Conservation (phyloP, 2,797 vertebrate species). For the Anolis apletophallus region DNA sequence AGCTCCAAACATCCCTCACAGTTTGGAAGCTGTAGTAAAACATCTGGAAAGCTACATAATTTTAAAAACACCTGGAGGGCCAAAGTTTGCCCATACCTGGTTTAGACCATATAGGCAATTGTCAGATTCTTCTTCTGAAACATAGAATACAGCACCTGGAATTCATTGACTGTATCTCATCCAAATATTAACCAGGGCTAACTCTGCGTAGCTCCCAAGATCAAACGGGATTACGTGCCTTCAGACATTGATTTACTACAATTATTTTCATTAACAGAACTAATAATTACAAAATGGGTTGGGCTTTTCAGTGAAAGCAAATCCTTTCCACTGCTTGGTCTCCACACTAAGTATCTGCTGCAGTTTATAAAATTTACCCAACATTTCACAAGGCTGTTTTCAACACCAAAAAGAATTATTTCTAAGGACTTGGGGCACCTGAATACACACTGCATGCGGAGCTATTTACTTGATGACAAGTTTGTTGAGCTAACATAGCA, state of each 20-base stretch:
- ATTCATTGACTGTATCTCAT: too few species aligned
- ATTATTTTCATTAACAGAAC: not conserved
- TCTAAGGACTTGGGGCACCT: not conserved
- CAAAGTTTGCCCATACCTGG: too few species aligned
- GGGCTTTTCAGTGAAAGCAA: not conserved
- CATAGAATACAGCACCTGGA: too few species aligned
- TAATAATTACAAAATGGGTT: not conserved
- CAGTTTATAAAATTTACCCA: not conserved
- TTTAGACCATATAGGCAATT: too few species aligned
- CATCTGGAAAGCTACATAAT: too few species aligned
- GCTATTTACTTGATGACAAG: not conserved
- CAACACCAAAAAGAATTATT: not conserved
- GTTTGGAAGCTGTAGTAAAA: too few species aligned
- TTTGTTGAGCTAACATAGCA: conserved; percentile 19
- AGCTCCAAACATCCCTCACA: too few species aligned
- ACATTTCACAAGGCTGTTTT: conserved; percentile 8
- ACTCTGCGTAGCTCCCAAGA: too few species aligned
- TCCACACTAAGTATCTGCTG: not conserved
- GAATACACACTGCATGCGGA: conserved; percentile 25
- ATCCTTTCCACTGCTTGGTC: not conserved
- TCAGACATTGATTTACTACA: not conserved
- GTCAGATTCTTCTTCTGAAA: too few species aligned
- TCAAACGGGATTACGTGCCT: not conserved
- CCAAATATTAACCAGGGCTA: too few species aligned
- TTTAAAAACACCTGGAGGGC: too few species aligned